phyloP scores from a whole-genome alignment of 92 coral and sea anemone species.

The Muricea muricata region DNA sequence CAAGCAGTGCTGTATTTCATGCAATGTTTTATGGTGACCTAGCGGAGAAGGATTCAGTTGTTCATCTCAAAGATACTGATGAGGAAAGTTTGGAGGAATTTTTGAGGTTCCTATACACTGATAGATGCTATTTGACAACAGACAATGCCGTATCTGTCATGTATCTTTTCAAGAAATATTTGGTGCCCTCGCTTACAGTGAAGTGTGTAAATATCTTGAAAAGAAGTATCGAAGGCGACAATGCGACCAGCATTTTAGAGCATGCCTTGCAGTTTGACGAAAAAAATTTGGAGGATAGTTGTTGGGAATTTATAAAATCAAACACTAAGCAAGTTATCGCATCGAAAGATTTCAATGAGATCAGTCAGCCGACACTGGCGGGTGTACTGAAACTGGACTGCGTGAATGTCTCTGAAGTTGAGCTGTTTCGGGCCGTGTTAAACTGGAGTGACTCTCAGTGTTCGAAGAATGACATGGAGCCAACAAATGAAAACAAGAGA shows the following conservation, averaged over 20 bases:
- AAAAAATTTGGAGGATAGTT: slow-evolving; percentile 59
- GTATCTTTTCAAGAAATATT: slow-evolving; percentile 71
- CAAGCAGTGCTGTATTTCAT: slow-evolving; percentile 70
- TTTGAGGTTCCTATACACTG: slow-evolving; percentile 67
- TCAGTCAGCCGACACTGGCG: slow-evolving; percentile 64
- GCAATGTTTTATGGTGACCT: slow-evolving; percentile 69
- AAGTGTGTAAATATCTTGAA: slow-evolving; percentile 57
- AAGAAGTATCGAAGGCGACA: slow-evolving; percentile 50
- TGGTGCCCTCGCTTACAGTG: slow-evolving; percentile 64
- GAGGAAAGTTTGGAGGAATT: slow-evolving; percentile 60
- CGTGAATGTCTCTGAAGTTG: slow-evolving; percentile 60
- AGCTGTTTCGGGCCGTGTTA: slow-evolving; percentile 66
- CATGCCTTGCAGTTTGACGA: slow-evolving; percentile 63
- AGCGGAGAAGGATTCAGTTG: slow-evolving; percentile 58
- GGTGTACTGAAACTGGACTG: slow-evolving; percentile 62
- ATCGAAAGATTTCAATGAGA: slow-evolving; percentile 55
- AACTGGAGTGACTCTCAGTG: slow-evolving; percentile 70
- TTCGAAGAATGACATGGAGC: slow-evolving; percentile 43
- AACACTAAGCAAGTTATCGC: slow-evolving; percentile 56
- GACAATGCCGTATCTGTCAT: slow-evolving; percentile 64
- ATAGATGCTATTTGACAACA: slow-evolving; percentile 62
- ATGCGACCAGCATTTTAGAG: slow-evolving; percentile 58
- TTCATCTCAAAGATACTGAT: slow-evolving; percentile 70
- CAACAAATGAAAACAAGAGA: slow-evolving; percentile 57
- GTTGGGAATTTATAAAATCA: slow-evolving; percentile 68